Base-by-base conservation (phyloP, 2,113 vertebrate species). In the Arothron firmamentum region DNA sequence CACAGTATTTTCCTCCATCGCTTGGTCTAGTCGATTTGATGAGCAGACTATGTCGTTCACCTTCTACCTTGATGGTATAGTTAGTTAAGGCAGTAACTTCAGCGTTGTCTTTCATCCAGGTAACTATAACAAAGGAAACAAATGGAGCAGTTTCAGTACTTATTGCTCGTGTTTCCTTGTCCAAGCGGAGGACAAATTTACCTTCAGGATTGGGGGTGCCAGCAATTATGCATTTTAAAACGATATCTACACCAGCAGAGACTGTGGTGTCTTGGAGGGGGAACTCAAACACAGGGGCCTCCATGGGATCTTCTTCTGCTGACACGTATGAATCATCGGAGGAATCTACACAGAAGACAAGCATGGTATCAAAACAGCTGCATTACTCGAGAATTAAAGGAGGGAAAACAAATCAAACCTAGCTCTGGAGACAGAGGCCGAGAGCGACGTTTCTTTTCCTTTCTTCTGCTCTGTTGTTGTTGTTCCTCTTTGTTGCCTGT, bases 311-410 rank as follows among this genome's bases (percentile, higher is more conserved):
- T 75, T 99, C 97, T 67, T 88, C 97, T 18, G 96, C 96, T 13
- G 97, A 99, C 63, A 98, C 93, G 0, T 98, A 99, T 18, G 96
- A 99, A 77, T 98, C 97, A 0, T 98, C 97, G 0, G 97, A 99
- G 28, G 97, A 99, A 85, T 98, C 96, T 98, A 88, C 48, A 70
- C 56, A 52, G 53, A 58, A 3, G 31, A 53, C 21, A 56, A 52
- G 62, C 10, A 47, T 16, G 45, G 15, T 43, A 52, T 25, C 9
- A 62, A 34, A 20, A 52, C 50, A 59, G n/a, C 23, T 38, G 21
- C 64, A 11, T 45, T 31, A 1, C 34, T 12, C 11, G 6, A 38
- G 34, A 52, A 15, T 12, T 34, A 50, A 52, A 64, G 51, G 3
- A 61, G 67, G 8, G 3, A 18, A 20, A 49, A 57, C 12, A 47